A percentile compares a stretch with the other conserved stretches of the same genome.
These are phyloP conservation scores for Callionymus lyra DNA, from an alignment of 2,113 vertebrate genomes.

Conservation along the genomic window DNA sequence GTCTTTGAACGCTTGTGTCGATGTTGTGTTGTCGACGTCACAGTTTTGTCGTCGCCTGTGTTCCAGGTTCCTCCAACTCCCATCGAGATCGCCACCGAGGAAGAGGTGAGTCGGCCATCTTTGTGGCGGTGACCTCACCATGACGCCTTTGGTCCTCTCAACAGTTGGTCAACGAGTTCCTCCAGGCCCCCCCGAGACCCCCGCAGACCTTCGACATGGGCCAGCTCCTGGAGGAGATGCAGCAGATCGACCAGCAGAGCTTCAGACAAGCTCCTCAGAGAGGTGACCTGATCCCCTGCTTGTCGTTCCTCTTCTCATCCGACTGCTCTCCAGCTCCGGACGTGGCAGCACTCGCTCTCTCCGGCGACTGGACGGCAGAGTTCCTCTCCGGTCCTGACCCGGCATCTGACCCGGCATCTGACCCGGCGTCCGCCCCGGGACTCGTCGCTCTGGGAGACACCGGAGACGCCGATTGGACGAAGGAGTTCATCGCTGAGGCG, in stretches of 20 bases:
- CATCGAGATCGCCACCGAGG: slow-evolving; percentile 82
- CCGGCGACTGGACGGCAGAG: slow-evolving; percentile 90
- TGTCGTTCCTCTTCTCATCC: neutral
- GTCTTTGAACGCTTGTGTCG: neutral
- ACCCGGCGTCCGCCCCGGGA: slow-evolving; percentile 64
- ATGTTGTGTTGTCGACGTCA: too few relatives aligned
- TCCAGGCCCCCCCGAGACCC: slow-evolving; percentile 80
- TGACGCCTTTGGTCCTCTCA: slow-evolving; percentile 2
- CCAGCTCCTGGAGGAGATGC: slow-evolving; percentile 95
- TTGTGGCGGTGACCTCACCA: neutral
- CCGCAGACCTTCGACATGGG: slow-evolving; percentile 97
- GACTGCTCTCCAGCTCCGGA: slow-evolving; percentile 73
- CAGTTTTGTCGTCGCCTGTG: too few relatives aligned
- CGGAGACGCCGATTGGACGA: slow-evolving; percentile 89
- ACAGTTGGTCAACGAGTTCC: slow-evolving; percentile 91
- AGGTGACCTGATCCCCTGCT: too few relatives aligned
- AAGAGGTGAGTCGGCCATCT: slow-evolving; percentile 73
- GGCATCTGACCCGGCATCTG: slow-evolving; percentile 64
- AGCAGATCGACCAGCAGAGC: slow-evolving; percentile 93
- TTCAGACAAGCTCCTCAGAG: slow-evolving; percentile 90
- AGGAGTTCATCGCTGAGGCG: slow-evolving; percentile 92
- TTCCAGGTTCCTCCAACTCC: slow-evolving; percentile 80
- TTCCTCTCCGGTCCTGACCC: slow-evolving; percentile 78
- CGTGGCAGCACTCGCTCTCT: slow-evolving; percentile 89
- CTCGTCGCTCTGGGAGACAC: slow-evolving; percentile 65